Evolutionary conservation across 2,797 vertebrate genomes (phyloP), one percentile per base, ranked within the genome.

Genomic region (Poecilia picta): DNA sequence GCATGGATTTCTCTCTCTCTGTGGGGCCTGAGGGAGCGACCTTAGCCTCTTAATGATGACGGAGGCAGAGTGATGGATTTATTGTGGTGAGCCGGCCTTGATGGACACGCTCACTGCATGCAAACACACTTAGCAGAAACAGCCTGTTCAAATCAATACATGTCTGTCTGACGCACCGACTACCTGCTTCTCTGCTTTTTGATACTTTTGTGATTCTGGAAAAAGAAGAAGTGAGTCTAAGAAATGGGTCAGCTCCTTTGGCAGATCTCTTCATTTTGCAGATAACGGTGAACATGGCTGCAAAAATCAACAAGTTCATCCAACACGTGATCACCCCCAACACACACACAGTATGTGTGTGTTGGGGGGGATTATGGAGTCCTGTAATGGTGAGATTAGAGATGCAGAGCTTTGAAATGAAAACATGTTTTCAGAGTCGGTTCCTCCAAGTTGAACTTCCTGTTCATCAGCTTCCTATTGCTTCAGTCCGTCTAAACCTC

Each of bases 21-120:
- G 18, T 8, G 43, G 55, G 47, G 36, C 82, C 81, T 0, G 43
- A 31, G 82, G 82, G 86, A 83, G 68, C 23, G 12, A 83, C 84
- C 74, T 81, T 43, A 82, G 85, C 83, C 73, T 83, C 77, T 82
- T 85, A 84, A 85, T 79, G 79, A 83, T 36, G 81, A 71, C 41
- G 0, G 68, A 85, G 75, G 51, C 78, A 77, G 75, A 72, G 64
- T 81, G 82, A 89, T 76, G 84, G 83, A 82, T 91, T 83, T 72
- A 82, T 72, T 53, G 74, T 46, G 74, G 78, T 23, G 59, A 73
- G 59, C 75, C 41, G 16, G 62, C 76, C 75, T 6, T 70, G 64
- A 76, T 73, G 43, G 73, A 79, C 18, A 33, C n/a, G 77, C 76
- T 81, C 68, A 81, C 53, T 45, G 55, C 70, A 73, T 6, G 57